Percentiles rank a stretch among this genome's conserved stretches.
Conservation (phyloP, 2,113 vertebrate genomes). For the Gavia stellata region DNA sequence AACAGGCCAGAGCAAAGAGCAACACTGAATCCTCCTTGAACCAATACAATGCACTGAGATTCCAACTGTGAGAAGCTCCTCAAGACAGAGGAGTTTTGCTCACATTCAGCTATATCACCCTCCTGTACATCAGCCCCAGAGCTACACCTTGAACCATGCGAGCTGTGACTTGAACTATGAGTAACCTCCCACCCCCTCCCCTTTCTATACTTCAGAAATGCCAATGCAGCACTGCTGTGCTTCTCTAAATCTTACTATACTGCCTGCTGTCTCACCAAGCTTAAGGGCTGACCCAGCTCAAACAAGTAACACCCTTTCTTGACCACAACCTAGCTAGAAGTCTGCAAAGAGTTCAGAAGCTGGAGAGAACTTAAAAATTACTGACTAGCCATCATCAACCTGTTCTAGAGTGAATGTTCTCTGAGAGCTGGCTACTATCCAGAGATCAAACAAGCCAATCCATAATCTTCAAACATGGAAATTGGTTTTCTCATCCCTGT, state of each 20-base stretch:
- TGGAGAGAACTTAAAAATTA: background rate
- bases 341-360: background rate
- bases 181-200: background rate
- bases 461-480: background rate
- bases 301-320: background rate
- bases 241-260: background rate
- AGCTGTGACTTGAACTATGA: background rate
- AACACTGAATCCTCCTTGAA: background rate
- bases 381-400: background rate
- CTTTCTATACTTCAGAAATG: background rate
- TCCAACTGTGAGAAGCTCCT: background rate
- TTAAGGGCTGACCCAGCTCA: background rate
- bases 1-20: background rate
- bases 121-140: background rate
- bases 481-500: background rate
- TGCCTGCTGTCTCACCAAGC: background rate
- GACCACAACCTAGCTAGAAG: background rate
- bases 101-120: no score
- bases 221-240: background rate
- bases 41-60: background rate
- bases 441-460: background rate
- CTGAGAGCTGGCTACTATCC: background rate
- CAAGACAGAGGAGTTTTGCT: background rate
- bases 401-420: background rate
- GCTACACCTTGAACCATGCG: fast-evolving